Conservation (phyloP, 2,888 invertebrate species). For the Nephrotoma flavescens region DNA sequence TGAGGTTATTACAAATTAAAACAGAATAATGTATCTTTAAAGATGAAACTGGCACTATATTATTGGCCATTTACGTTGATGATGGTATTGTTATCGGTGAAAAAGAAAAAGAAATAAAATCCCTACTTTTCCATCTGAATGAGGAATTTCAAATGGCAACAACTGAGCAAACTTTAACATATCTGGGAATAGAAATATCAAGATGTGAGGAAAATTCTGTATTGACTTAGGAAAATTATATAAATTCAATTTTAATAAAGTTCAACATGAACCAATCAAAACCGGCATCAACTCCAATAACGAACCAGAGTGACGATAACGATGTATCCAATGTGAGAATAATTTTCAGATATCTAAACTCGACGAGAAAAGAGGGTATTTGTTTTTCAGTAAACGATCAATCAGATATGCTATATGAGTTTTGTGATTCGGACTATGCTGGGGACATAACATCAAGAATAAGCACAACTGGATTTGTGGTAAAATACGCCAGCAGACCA, state of each 20-base stretch:
- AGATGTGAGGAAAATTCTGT: neutral
- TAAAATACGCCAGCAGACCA: slow-evolving; percentile 3
- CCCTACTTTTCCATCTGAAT: neutral
- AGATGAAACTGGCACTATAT: neutral
- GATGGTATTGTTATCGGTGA: neutral
- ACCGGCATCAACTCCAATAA: neutral
- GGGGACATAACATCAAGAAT: slow-evolving; percentile 7
- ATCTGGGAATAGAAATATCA: neutral
- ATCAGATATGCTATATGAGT: neutral
- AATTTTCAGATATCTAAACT: neutral
- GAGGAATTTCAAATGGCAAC: neutral
- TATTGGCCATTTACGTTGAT: neutral
- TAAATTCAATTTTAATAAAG: neutral
- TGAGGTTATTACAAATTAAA: neutral
- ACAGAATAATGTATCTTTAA: neutral
- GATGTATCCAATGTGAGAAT: neutral
- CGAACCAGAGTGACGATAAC: neutral
- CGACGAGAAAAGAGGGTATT: neutral
- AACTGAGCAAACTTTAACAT: neutral
- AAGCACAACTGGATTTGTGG: slow-evolving; percentile 11
- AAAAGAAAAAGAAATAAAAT: neutral
- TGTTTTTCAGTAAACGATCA: neutral
- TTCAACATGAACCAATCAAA: neutral
- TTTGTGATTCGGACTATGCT: neutral
- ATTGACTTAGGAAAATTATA: neutral